Percentiles rank a stretch among this genome's conserved stretches.
These are phyloP conservation scores for Boulengeromyrus knoepffleri DNA, from an alignment of 2,113 vertebrate species.

Conservation along the genomic window DNA sequence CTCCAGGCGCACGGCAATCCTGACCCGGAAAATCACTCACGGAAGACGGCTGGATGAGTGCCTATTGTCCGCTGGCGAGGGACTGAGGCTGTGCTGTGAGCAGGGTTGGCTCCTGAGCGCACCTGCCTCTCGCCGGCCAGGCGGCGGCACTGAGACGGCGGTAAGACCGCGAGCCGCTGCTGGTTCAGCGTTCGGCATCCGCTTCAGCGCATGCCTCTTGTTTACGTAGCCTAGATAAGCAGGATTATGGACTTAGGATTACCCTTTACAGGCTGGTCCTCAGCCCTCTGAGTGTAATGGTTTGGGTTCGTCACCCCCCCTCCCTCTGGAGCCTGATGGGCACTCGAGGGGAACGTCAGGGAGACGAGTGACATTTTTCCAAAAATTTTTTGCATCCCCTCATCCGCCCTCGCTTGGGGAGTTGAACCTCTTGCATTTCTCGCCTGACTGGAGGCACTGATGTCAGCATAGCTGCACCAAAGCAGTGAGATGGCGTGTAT, in stretches of 20 bases:
- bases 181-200: background rate
- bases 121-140: background rate
- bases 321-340: background rate
- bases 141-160: background rate
- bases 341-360: background rate
- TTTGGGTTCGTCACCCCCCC: background rate
- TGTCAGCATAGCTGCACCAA: background rate
- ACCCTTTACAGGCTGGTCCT: conserved; percentile 30
- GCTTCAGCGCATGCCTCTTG: background rate
- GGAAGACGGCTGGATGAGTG: background rate
- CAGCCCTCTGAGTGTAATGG: background rate
- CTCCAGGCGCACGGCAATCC: background rate
- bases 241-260: conserved; percentile 57
- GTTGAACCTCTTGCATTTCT: background rate
- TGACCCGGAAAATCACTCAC: background rate
- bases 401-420: background rate
- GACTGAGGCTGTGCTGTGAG: background rate
- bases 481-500: background rate
- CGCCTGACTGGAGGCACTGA: background rate
- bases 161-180: background rate
- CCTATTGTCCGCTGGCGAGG: background rate
- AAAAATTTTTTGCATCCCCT: background rate
- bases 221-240: conserved; percentile 45
- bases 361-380: background rate
- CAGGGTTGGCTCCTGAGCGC: background rate